phyloP scores from a whole-genome alignment of 2,113 vertebrate species.

The Anhinga rufa region DNA sequence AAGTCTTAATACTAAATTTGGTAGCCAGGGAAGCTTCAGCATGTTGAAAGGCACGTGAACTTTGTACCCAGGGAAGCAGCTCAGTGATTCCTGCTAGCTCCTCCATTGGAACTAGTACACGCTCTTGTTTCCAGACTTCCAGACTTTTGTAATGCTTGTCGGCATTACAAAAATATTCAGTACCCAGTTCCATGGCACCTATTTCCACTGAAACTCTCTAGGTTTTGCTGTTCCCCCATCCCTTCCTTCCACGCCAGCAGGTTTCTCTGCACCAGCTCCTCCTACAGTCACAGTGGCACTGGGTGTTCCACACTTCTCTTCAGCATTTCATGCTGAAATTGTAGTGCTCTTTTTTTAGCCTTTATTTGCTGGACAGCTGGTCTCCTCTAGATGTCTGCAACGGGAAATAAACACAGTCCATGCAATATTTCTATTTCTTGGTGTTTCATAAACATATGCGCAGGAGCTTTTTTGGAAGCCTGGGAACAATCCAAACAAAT shows the following conservation, averaged over 20 bases:
- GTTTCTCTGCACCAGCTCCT: background rate
- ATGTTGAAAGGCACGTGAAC: background rate
- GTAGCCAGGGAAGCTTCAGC: background rate
- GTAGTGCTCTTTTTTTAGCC: background rate
- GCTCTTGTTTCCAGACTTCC: background rate
- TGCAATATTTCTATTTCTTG: background rate
- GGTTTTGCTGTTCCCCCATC: background rate
- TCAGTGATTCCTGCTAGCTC: background rate
- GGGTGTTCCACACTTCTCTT: background rate
- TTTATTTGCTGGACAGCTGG: background rate
- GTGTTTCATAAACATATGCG: background rate
- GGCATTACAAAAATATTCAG: background rate
- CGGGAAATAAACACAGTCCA: background rate
- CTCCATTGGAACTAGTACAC: background rate
- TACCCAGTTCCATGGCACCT: background rate
- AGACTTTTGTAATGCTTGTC: background rate
- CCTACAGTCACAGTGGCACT: background rate
- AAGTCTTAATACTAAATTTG: background rate
- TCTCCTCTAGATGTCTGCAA: background rate
- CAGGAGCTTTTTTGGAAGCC: background rate
- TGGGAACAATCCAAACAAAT: background rate
- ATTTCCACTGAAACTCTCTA: background rate
- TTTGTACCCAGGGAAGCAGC: background rate
- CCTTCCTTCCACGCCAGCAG: background rate
- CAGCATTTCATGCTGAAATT: background rate